Base-by-base conservation (phyloP, 2,113 vertebrate species). In the Erythrolamprus reginae region DNA sequence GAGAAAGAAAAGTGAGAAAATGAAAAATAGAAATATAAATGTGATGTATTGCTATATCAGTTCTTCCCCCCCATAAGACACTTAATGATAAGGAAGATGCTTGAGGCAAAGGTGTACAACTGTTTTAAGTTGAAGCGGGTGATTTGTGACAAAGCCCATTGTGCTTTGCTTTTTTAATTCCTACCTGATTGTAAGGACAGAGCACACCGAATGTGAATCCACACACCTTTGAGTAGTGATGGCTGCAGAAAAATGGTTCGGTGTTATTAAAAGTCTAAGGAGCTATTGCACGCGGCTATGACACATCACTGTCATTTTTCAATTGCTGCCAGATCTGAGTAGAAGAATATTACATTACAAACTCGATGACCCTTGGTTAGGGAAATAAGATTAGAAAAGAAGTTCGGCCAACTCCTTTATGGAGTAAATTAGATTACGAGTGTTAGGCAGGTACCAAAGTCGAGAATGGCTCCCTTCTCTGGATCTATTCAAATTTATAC, bases 311-410 rank as follows among this genome's bases (percentile, higher is more conserved):
- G 88, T 93, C 93, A 88, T 88, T 95, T 90, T 93, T 87, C 90
- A 85, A 93, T 94, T 94, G 91, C 93, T 90, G 92, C 88, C 82
- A 92, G 56, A 55, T 88, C 58, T 70, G 38, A 12, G 8, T 38
- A 83, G 86, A 89, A 58, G 88, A 89, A 91, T 91, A 91, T 94
- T 94, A 90, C 92, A 95, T 96, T 95, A 94, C 90, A 84, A 38
- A 90, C 88, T 52, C 8, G 90, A 21, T 91, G 86, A 48, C 91
- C 93, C 93, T 93, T 88, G 91, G 84, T 90, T 92, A 93, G 55
- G 86, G 33, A 91, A 95, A 94, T 92, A 61, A 90, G 90, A 95
- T 91, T 96, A 93, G 94, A 89, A 61, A 88, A 88, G 86, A 88
- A 88, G 33, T 92, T 42, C 88, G 87, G n/a, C 89, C 93, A 92